Conservation (phyloP, 2,888 invertebrate species). For the Eucera pruinosa region DNA sequence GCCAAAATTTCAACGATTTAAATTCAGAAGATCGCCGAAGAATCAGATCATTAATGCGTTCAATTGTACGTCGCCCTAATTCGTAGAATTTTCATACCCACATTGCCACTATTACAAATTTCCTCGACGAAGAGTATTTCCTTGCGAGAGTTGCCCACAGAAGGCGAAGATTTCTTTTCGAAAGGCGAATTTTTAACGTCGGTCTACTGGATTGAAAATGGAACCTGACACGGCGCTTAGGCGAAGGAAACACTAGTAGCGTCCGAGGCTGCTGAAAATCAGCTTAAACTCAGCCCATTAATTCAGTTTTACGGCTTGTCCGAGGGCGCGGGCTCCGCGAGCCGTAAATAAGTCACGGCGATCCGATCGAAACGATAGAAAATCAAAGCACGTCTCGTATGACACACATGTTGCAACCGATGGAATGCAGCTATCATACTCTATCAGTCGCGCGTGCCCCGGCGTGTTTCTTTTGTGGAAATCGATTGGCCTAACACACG, state of each 20-base stretch:
- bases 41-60: no score
- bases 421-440: constrained; percentile 79
- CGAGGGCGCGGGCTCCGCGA: constrained; percentile 46
- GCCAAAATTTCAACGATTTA: no score
- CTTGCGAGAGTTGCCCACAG: no score
- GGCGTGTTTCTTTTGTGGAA: constrained; percentile 68
- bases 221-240: not conserved
- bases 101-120: no score
- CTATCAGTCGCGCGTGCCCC: constrained; percentile 65
- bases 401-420: constrained; percentile 83
- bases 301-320: constrained; percentile 52
- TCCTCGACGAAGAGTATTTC: no score
- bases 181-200: no score
- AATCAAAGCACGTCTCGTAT: constrained; percentile 83
- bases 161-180: no score
- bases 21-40: no score
- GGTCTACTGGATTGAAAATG: not conserved
- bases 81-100: no score
- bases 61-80: no score
- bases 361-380: constrained; percentile 75
- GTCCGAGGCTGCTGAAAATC: constrained; percentile 22
- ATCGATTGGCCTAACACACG: no score
- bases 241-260: constrained; percentile 4
- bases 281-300: constrained; percentile 35
- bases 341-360: constrained; percentile 76